Evolutionary conservation across 2,113 vertebrate genomes (phyloP), one percentile per base, ranked within the genome.

Genomic region (Murina feae): DNA sequence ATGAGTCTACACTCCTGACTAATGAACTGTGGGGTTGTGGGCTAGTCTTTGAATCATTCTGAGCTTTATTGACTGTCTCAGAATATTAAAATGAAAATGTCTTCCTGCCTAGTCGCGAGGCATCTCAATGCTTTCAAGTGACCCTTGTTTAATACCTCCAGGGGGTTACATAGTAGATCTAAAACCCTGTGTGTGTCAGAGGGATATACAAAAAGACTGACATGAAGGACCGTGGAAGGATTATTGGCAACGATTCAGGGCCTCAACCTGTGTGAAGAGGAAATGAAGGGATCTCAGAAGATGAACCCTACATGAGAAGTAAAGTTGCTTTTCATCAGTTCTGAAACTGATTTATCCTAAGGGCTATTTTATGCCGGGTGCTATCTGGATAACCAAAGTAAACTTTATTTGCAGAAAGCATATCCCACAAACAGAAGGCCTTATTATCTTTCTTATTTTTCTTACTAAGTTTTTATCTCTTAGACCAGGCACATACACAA

Each of bases 381-480:
- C 90, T 86, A 90, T 86, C 79, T 83, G 87, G 74, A 80, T 72
- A 88, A 49, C 63, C 51, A 90, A 28, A 18, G 3, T 60, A 86
- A 88, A 53, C 2, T 17, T 17, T 9, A 74, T 94, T 87, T 88
- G 87, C 71, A 78, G n/a, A 82, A 96, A 81, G 72, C 13, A 23
- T 78, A 89, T 39, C 88, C 66, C 75, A 63, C 65, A 84, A 97
- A 89, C 28, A 84, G 74, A 93, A 0, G 25, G 47, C 60, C 10
- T 28, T 89, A 91, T 80, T 14, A n/a, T 88, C 96, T 97, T 89
- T 63, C 42, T 37, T 63, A 35, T 76, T 95, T 60, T 85, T 84
- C 96, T 97, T 95, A 79, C 51, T 93, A 74, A 95, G 79, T 1
- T 86, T 90, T 95, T 90, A 44, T 18, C 20, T 86, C 92, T 96